Evolutionary conservation across 2,797 vertebrate genomes (phyloP).

Genomic region (Neostethus bicornis): DNA sequence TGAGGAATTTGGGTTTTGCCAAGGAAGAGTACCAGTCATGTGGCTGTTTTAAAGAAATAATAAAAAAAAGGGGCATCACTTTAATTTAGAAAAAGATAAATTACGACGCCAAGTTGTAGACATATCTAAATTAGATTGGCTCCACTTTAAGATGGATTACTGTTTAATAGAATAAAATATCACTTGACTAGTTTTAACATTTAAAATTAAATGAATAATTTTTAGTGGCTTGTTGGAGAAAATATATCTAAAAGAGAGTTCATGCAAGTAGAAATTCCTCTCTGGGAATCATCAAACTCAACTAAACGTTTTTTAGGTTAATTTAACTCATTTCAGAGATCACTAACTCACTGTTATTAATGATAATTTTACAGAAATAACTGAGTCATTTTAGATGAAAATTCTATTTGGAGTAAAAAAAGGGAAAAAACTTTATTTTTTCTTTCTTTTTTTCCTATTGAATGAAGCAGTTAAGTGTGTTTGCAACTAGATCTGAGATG

Average conservation of each 20-base stretch:
- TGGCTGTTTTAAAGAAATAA: constrained; percentile 52
- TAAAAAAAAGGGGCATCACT: constrained; percentile 48
- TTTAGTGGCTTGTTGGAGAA: too few relatives aligned
- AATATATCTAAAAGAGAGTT: too few relatives aligned
- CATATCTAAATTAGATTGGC: constrained; percentile 34
- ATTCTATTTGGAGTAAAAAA: background rate
- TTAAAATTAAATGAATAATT: background rate
- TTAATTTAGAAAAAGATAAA: constrained; percentile 37
- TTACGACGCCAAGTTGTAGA: constrained; percentile 15
- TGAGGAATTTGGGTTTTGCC: constrained; percentile 61
- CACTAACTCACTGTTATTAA: too few relatives aligned
- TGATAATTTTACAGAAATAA: background rate
- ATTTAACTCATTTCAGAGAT: too few relatives aligned
- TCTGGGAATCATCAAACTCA: too few relatives aligned
- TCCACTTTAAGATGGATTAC: constrained; percentile 1
- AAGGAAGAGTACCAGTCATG: constrained; percentile 53
- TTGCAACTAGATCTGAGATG: constrained; percentile 20
- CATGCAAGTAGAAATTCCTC: too few relatives aligned
- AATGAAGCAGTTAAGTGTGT: constrained; percentile 13
- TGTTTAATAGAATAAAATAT: too few relatives aligned
- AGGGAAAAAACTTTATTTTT: background rate
- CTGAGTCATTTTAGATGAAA: background rate
- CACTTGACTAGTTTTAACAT: background rate
- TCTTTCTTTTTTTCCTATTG: background rate
- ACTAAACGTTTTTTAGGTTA: too few relatives aligned